Evolutionary conservation across 2,113 vertebrate species (phyloP), one percentile per base, ranked within the genome.

Genomic region (Syngnathus floridae): DNA sequence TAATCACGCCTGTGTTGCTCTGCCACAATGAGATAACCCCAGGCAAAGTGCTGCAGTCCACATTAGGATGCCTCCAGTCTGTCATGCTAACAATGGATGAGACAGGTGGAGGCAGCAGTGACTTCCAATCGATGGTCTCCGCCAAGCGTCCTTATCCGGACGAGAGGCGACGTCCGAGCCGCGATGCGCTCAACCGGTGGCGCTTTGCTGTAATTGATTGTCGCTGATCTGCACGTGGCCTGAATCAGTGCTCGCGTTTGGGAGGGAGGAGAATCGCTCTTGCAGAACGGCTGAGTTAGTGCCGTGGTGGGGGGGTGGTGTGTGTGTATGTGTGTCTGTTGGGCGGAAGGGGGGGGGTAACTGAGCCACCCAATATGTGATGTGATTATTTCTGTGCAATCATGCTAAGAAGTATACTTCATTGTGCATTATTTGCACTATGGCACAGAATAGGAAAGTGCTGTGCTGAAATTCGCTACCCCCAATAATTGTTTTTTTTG

Each of bases 81-180:
- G 70, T 79, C 74, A 64, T 51, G 54, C 71, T 75, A 82, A 79
- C 74, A 51, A 66, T 62, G 51, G 79, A 76, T 74, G 77, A 79
- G 75, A 73, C 72, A 75, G 75, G 54, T 74, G 68, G 64, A 64
- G 77, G 64, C 77, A 73, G 70, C 52, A 69, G 68, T 63, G 67
- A 78, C 65, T 68, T 77, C 55, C 70, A 73, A 82, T 88, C 85
- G 77, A 86, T 87, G 81, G 21, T 37, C n/a, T 51, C 84, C 71
- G 72, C 78, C 78, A 80, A 36, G 55, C 65, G 76, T 64, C 72
- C 79, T 74, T 69, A 81, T 76, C 73, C 73, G 70, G 76, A 72
- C 79, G 83, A 75, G 78, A 68, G 61, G 57, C 66, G 83, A 67
- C 76, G 74, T 74, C 67, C 48, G 11, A 21, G 10, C 76, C 48